phyloP scores from a whole-genome alignment of 2,797 vertebrate genomes.

The Chaunax sp. region DNA sequence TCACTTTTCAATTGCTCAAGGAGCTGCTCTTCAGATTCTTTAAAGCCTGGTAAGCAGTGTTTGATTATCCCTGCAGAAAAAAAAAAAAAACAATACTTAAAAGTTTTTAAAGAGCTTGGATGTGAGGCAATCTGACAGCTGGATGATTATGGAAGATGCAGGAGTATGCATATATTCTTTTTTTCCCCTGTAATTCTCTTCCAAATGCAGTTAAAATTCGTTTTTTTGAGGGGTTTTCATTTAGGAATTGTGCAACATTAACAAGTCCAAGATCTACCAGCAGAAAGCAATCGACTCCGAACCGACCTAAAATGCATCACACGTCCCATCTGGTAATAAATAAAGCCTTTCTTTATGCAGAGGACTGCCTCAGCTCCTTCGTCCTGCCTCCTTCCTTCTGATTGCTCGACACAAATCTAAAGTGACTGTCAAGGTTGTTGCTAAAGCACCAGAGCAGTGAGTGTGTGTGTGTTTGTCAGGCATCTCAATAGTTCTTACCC shows the following conservation, averaged over 20 bases:
- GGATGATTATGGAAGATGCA: constrained; percentile 1
- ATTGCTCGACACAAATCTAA: constrained; percentile 40
- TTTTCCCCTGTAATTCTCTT: constrained; percentile 24
- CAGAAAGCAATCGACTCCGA: constrained; percentile 17
- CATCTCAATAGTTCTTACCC: constrained; percentile 83
- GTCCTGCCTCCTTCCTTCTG: not conserved
- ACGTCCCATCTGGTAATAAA: constrained; percentile 13
- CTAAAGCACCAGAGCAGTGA: constrained; percentile 11
- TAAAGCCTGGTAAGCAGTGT: constrained; percentile 10
- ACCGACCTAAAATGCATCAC: constrained; percentile 19
- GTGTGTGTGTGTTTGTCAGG: not conserved
- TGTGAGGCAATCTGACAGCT: constrained; percentile 28
- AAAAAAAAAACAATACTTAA: not conserved
- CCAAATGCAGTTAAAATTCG: constrained; percentile 20
- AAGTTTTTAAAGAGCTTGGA: constrained; percentile 31
- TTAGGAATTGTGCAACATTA: constrained; percentile 20
- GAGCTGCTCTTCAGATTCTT: constrained; percentile 25
- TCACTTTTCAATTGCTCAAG: constrained; percentile 27
- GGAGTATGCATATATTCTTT: not conserved
- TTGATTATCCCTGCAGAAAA: constrained; percentile 14
- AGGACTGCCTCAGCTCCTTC: constrained; percentile 4
- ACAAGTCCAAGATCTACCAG: constrained; percentile 1
- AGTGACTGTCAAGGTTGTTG: constrained; percentile 39
- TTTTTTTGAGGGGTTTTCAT: constrained; percentile 23
- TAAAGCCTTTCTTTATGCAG: constrained; percentile 26